These are phyloP conservation scores for Tromatobia lineatoria DNA, from an alignment of 2,888 invertebrate species.

Conservation along the genomic window DNA sequence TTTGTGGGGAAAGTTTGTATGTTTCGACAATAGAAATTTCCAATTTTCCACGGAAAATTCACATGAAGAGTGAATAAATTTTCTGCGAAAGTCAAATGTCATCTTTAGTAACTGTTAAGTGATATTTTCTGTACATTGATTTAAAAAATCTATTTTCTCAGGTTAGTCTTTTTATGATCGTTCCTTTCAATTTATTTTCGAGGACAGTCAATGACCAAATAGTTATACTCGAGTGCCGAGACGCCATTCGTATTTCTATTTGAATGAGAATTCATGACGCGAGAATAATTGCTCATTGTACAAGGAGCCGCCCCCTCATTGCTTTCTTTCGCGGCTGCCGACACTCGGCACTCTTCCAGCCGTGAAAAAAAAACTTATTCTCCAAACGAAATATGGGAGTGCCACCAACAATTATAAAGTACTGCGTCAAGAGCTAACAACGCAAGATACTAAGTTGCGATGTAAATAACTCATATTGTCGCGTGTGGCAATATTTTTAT, in stretches of 20 bases:
- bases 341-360: constrained; percentile 57
- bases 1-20: no score
- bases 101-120: background rate
- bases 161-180: background rate
- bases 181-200: constrained; percentile 3
- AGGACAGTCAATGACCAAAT: constrained; percentile 48
- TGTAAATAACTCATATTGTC: constrained; percentile 52
- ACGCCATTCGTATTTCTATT: constrained; percentile 61
- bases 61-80: no score
- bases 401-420: constrained; percentile 60
- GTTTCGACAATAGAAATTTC: no score
- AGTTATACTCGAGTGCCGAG: constrained; percentile 40
- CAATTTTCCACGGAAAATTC: no score
- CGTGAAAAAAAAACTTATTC: constrained; percentile 62
- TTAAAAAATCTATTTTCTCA: background rate
- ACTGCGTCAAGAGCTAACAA: constrained; percentile 50
- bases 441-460: constrained; percentile 48
- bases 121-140: background rate
- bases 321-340: constrained; percentile 63
- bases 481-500: constrained; percentile 31
- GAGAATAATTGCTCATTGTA: constrained; percentile 69
- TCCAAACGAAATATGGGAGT: constrained; percentile 67
- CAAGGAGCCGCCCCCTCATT: constrained; percentile 47
- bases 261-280: constrained; percentile 68
- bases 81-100: no score